Base-by-base conservation (phyloP, 2,888 invertebrate genomes). In the Drosophila pseudotakahashii region DNA sequence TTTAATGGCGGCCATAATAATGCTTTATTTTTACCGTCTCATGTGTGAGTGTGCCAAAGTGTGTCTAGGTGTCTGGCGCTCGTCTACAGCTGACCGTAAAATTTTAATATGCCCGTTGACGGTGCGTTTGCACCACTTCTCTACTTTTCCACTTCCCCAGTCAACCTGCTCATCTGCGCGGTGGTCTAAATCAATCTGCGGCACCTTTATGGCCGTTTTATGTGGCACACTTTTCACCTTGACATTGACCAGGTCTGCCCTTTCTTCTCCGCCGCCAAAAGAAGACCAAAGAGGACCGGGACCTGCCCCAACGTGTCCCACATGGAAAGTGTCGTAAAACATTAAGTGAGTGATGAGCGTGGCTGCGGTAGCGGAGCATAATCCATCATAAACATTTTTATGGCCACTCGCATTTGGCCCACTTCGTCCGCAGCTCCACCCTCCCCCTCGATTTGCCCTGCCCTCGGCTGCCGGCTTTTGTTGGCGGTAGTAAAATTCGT, bases 401-500 rank as follows among this genome's bases (percentile, higher is more conserved):
- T 89, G 79, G 67, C 55, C 75, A 74, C 77, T 84, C 87, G 87
- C 81, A 83, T 75, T 79, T 77, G 81, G 80, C 71, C 75, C 71
- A 58, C 78, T 58, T 70, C 34, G 48, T 50, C 50, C 39, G n/a
- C n/a, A n/a, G n/a, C n/a, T n/a, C 55, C 62, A 36, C 34, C 14
- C 53, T 1, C 30, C 23, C 58, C 53, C 44, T 48, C 34, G 23
- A 37, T 45, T 45, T 2, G 53, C 69, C 53, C 71, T 58, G 59
- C 66, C 59, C 61, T 60, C 32, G 9, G 53, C 7, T 53, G 68
- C 7, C 69, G 5, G 54, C 64, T 54, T 54, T 66, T 78, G 77
- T 79, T 86, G 84, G 68, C 72, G 84, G 90, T 81, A 88, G 90
- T 90, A 89, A 89, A 82, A 90, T 90, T 88, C 79, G 89, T 90